Percentiles rank a stretch among this genome's conserved stretches.
Evolutionary conservation across 2,797 vertebrate species (phyloP).

Genomic region (Sebastes matsubarae): DNA sequence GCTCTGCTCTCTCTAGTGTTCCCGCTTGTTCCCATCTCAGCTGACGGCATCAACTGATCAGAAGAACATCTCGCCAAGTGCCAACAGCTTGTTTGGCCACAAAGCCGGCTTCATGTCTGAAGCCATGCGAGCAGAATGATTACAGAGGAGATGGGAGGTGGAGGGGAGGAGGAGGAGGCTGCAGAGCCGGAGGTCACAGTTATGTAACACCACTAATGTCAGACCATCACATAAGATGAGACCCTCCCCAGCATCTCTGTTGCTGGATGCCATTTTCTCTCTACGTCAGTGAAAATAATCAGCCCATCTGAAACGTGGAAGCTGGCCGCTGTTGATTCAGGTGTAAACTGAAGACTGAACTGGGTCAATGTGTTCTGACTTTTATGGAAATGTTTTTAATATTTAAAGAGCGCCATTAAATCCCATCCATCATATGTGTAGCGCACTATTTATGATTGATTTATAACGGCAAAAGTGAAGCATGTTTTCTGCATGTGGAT

Average conservation of each 20-base stretch:
- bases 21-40: slow-evolving; percentile 4
- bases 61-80: slow-evolving; percentile 50
- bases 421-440: not conserved
- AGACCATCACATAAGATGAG: slow-evolving; percentile 59
- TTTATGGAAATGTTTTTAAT: not conserved
- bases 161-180: slow-evolving; percentile 8
- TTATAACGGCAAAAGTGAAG: not conserved
- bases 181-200: slow-evolving; percentile 69
- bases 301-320: slow-evolving; percentile 16
- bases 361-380: slow-evolving; percentile 1
- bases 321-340: not conserved
- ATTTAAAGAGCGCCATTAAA: not conserved
- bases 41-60: slow-evolving; percentile 35
- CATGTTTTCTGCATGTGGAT: not conserved
- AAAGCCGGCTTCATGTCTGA: slow-evolving; percentile 42
- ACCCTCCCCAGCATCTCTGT: slow-evolving; percentile 39
- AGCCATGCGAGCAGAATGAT: slow-evolving; percentile 63
- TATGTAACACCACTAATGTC: slow-evolving; percentile 74
- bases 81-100: slow-evolving; percentile 63
- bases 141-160: slow-evolving; percentile 40
- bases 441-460: not conserved
- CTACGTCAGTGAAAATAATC: slow-evolving; percentile 45
- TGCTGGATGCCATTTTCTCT: slow-evolving; percentile 56
- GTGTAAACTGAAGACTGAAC: slow-evolving; percentile 13
- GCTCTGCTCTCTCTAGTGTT: not conserved